Base-by-base conservation (phyloP, 2,888 invertebrate genomes). In the Phengaris alcon region DNA sequence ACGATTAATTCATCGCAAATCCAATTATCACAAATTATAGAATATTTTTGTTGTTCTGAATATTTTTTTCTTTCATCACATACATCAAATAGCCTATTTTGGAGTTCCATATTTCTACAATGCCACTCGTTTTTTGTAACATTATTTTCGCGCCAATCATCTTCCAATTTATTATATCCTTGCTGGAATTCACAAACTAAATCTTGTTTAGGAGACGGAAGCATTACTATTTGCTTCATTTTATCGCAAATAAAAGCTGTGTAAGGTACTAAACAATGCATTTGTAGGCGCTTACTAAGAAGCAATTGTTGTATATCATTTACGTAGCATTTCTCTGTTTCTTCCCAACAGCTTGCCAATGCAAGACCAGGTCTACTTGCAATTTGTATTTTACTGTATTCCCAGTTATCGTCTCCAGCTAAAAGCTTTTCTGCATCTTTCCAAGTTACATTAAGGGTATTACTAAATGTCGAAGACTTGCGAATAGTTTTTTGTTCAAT, bases 61-160 rank as follows among this genome's bases (percentile, higher is more conserved):
- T 90, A 89, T 52, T 86, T 79, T 85, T 94, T 94, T 77, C 94
- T 93, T 74, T 87, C 84, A 78, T 95, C 95, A 81, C 95, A 95
- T 77, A 95, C 93, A 73, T 93, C 86, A 82, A 94, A 94, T 12
- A 96, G 85, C 74, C 86, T 90, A 57, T 90, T 83, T 80, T 94
- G 92, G 73, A 95, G 86, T 76, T 94, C 94, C 73, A 90, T 90
- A 0, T 94, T 87, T 54, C 94, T 87, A 78, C 94, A 95, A 80
- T 95, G 95, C 86, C 96, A 90, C 85, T 96, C 95, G 76, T 94
- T 94, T 84, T 95, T 96, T 2, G 95, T 88, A 77, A 94, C 92
- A 79, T 88, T 86, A 76, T 95, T 90, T 76, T 92, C 89, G 3
- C 95, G 89, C 86, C 95, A 93, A 81, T 95, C 94, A 76, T 91